phyloP scores from a whole-genome alignment of 2,888 invertebrate species.

The Volucella zonaria region DNA sequence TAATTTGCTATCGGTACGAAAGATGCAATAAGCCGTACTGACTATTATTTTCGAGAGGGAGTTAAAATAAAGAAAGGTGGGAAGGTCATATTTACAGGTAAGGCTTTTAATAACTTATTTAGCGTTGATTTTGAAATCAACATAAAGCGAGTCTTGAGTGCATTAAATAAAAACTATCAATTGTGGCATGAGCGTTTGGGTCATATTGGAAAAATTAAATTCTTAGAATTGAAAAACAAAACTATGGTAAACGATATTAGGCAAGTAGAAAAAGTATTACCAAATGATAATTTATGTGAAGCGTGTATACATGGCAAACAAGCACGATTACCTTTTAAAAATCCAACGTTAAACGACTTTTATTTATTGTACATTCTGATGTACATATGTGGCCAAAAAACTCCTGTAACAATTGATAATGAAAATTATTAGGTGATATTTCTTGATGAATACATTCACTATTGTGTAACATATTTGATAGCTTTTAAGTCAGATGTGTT shows the following conservation, averaged over 20 bases:
- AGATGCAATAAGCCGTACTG: slow-evolving; percentile 76
- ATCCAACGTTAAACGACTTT: slow-evolving; percentile 75
- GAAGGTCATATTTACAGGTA: no score
- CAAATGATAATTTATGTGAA: slow-evolving; percentile 76
- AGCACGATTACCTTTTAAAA: slow-evolving; percentile 77
- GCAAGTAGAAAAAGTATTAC: slow-evolving; percentile 27
- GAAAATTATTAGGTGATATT: slow-evolving; percentile 66
- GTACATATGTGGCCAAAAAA: slow-evolving; percentile 78
- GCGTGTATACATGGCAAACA: slow-evolving; percentile 79
- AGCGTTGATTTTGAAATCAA: no score
- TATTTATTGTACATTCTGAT: slow-evolving; percentile 78
- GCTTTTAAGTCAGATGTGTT: slow-evolving; percentile 76
- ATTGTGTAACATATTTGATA: slow-evolving; percentile 76
- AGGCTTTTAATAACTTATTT: no score
- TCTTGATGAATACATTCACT: slow-evolving; percentile 78
- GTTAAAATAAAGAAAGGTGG: no score
- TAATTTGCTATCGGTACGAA: slow-evolving; percentile 76
- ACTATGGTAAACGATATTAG: slow-evolving; percentile 32
- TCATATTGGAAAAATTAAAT: slow-evolving; percentile 55
- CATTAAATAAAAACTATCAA: slow-evolving; percentile 25
- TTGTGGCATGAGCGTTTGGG: slow-evolving; percentile 56
- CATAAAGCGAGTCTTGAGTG: slow-evolving; percentile 30
- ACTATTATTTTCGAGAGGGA: slow-evolving; percentile 76
- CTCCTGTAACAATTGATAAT: slow-evolving; percentile 77
- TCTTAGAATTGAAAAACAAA: slow-evolving; percentile 41